Conservation (phyloP, 2,888 invertebrate genomes). For the Venustoraphidia nigricollis region DNA sequence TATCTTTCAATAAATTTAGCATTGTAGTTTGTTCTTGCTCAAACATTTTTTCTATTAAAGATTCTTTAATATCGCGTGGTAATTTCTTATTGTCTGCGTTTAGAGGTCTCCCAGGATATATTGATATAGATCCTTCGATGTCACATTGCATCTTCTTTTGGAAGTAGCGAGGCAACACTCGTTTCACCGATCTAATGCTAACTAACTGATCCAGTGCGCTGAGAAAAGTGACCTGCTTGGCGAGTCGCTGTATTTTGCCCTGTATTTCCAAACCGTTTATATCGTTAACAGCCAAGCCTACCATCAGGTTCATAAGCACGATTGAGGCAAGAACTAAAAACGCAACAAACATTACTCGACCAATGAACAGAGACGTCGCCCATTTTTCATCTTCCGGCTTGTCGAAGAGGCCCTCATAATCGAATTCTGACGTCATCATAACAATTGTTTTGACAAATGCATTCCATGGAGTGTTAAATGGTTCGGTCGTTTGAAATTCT, state of each 20-base stretch:
- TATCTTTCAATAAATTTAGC: no score
- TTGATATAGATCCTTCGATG: no score
- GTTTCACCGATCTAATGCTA: neutral
- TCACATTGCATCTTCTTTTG: no score
- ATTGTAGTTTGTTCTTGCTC: no score
- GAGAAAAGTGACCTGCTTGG: conserved; percentile 36
- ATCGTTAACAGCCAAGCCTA: conserved; percentile 43
- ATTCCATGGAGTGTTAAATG: conserved; percentile 35
- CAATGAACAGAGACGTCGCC: conserved; percentile 28
- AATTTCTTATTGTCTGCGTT: no score
- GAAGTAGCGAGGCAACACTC: no score
- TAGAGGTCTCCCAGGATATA: no score
- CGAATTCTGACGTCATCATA: conserved; percentile 45
- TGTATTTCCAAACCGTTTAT: conserved; percentile 38
- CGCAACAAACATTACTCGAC: conserved; percentile 33
- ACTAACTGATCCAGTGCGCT: conserved; percentile 1
- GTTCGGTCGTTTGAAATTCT: conserved; percentile 32
- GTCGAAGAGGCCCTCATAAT: conserved; percentile 34
- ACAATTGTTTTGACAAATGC: conserved; percentile 39
- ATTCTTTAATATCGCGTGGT: no score
- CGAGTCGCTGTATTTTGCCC: conserved; percentile 36
- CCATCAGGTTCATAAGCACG: conserved; percentile 41
- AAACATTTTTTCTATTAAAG: no score
- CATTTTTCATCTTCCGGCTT: conserved; percentile 19
- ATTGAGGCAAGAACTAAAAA: conserved; percentile 39